Evolutionary conservation across 1,140 invertebrate species (phyloP), one percentile per base, ranked within the genome.

Genomic region (Trichonephila inaurata): DNA sequence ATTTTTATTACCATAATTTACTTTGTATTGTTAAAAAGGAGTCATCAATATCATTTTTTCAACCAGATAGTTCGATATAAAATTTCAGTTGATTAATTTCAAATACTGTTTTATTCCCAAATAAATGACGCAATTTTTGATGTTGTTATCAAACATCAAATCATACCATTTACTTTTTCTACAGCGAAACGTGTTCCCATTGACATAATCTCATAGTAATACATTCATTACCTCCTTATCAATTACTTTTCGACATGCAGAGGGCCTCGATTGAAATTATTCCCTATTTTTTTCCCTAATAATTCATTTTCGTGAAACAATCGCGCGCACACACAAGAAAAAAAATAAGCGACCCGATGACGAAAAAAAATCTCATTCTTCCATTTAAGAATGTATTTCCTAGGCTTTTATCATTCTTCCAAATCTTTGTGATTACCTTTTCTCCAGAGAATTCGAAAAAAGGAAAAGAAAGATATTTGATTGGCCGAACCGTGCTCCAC

Each of bases 351-450:
- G 72, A 12, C 51, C 51, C 51, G 51, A 40, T 14, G 16, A 40
- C 14, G 28, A 33, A 16, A n/a, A 21, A 77, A 24, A 77, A 28
- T 33, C 18, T 5, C 12, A 77, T 8, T 16, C 2, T 16, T 83
- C 51, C 82, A 83, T 83, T 83, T 83, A 83, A 83, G 82, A 83
- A 83, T 83, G 44, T 60, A 83, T 83, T 83, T 83, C 16, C 44
- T 8, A 19, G 51, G 51, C 51, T 83, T 51, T 83, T 58, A 83
- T 60, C 82, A 51, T 51, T 83, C 82, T 51, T 83, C 44, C 40
- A 51, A 60, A 60, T 58, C 40, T 60, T 83, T 83, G 40, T 83
- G 44, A 51, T 60, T 51, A 51, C 82, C 81, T 58, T 83, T 83
- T 83, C 81, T 24, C 44, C 19, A 60, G 82, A 58, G n/a, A 51